Percentiles rank a stretch among this genome's conserved stretches.
Evolutionary conservation across 2,797 vertebrate species (phyloP).

Genomic region (Pogoniulus pusillus): DNA sequence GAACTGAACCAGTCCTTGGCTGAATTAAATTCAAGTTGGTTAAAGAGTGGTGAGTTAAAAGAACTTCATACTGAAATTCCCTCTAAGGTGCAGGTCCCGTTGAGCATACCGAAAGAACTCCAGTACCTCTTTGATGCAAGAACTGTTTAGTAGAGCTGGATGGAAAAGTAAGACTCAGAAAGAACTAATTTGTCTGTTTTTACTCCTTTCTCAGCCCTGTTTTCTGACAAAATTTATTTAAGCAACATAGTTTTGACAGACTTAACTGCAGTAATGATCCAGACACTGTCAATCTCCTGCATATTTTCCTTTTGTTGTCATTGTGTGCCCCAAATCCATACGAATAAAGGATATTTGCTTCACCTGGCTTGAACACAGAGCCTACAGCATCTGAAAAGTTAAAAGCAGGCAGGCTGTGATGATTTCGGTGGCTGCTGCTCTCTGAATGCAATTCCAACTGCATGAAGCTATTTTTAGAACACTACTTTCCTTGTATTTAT

Average conservation of each 20-base stretch:
- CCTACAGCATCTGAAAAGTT: not conserved
- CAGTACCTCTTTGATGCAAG: not conserved
- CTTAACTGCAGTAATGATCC: not conserved
- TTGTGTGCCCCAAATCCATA: not conserved
- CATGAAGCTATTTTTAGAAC: slow-evolving; percentile 39
- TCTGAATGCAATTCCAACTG: not conserved
- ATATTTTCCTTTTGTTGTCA: not conserved
- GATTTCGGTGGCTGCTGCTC: not conserved
- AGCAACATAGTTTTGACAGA: not conserved
- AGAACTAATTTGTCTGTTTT: not conserved
- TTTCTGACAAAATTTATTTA: slow-evolving; percentile 17
- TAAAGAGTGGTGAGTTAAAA: not conserved
- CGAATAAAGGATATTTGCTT: not conserved
- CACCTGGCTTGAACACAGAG: not conserved
- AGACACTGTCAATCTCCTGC: not conserved
- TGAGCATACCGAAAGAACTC: not conserved
- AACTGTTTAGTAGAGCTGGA: not conserved
- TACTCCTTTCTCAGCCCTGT: not conserved
- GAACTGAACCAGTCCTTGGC: not conserved
- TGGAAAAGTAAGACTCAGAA: not conserved
- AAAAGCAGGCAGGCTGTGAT: not conserved
- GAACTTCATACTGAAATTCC: not conserved
- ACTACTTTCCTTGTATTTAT: not conserved
- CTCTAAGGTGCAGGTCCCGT: not conserved
- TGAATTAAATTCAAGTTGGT: not conserved